A percentile compares a stretch with the other conserved stretches of the same genome.
Evolutionary conservation across 2,888 invertebrate genomes (phyloP).

Genomic region (Eupithecia inturbata): DNA sequence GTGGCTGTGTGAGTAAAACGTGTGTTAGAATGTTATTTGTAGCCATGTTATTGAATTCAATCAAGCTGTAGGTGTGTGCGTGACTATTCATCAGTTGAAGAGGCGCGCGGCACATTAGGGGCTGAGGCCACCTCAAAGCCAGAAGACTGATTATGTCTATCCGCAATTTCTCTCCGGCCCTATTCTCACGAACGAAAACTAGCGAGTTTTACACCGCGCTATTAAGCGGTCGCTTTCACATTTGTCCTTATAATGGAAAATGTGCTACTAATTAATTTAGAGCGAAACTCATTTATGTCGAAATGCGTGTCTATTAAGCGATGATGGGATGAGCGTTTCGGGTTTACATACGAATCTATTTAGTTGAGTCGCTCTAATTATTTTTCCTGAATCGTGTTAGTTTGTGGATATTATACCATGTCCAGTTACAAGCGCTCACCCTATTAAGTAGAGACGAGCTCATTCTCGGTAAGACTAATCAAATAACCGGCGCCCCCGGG

Average conservation of each 20-base stretch:
- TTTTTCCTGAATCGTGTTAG: constrained; percentile 60
- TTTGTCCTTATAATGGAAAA: constrained; percentile 85
- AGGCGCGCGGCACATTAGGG: constrained; percentile 78
- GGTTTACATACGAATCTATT: constrained; percentile 57
- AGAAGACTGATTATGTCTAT: constrained; percentile 85
- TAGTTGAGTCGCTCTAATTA: constrained; percentile 64
- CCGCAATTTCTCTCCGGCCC: constrained; percentile 83
- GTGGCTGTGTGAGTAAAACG: constrained; percentile 31
- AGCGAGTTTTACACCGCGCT: constrained; percentile 84
- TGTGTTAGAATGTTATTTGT: constrained; percentile 45
- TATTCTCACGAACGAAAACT: constrained; percentile 84
- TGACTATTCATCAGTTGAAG: constrained; percentile 78
- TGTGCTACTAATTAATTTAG: constrained; percentile 84
- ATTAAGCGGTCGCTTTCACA: constrained; percentile 84
- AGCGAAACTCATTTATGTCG: constrained; percentile 83
- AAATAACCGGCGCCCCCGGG: constrained; percentile 82
- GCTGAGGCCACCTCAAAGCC: constrained; percentile 82
- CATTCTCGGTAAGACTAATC: constrained; percentile 85
- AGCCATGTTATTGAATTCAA: constrained; percentile 63
- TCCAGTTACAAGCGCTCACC: constrained; percentile 83
- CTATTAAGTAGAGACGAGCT: constrained; percentile 83
- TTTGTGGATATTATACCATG: constrained; percentile 77
- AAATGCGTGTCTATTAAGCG: constrained; percentile 83
- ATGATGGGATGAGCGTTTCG: constrained; percentile 78
- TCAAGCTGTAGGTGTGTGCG: constrained; percentile 67